Conservation (phyloP, 2,888 invertebrate genomes). For the Drosophila kokeensis region DNA sequence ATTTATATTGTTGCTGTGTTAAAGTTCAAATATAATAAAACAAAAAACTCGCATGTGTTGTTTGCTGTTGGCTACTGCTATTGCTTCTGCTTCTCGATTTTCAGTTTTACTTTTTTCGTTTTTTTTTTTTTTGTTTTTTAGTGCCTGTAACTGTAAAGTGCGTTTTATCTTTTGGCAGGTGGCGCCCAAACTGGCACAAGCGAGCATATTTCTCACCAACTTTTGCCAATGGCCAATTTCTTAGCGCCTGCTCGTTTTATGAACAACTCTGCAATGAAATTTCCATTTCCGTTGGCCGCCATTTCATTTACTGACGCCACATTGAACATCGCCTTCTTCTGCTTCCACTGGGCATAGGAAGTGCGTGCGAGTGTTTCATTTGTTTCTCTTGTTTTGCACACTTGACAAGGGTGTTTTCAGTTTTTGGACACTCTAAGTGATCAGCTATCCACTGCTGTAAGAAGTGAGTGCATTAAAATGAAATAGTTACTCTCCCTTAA, state of each 20-base stretch:
- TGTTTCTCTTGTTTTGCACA: constrained; percentile 2
- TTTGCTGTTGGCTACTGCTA: background rate
- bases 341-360: background rate
- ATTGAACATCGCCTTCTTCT: constrained; percentile 8
- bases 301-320: constrained; percentile 52
- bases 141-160: constrained; percentile 58
- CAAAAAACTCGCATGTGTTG: constrained; percentile 58
- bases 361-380: constrained; percentile 11
- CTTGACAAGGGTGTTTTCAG: background rate
- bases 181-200: constrained; percentile 11
- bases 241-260: constrained; percentile 54
- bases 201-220: constrained; percentile 34
- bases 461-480: background rate
- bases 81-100: constrained; percentile 2
- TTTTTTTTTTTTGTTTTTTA: constrained; percentile 10
- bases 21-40: constrained; percentile 74
- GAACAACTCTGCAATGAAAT: constrained; percentile 63
- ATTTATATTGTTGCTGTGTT: constrained; percentile 76
- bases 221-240: constrained; percentile 62
- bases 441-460: too few relatives aligned
- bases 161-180: constrained; percentile 70
- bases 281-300: constrained; percentile 62
- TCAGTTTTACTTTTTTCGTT: constrained; percentile 6
- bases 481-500: background rate
- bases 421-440: background rate